Conservation (phyloP, 2,113 vertebrate genomes). For the Tragelaphus imberbis region DNA sequence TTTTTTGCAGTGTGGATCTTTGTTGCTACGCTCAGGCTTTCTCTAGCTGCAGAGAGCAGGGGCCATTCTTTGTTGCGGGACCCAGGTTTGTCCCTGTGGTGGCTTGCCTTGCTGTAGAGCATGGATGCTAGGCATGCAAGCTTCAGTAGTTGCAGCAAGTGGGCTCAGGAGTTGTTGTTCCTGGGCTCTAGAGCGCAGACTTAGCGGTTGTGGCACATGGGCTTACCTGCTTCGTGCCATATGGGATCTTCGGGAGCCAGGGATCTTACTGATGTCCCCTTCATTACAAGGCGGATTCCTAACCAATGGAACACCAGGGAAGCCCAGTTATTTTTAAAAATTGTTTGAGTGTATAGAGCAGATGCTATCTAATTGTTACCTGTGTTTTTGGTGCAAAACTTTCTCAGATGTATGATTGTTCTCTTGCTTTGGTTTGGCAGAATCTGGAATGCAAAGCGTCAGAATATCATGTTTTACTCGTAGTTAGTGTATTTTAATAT, state of each 20-base stretch:
- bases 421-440: background rate
- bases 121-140: background rate
- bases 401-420: background rate
- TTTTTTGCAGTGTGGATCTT: background rate
- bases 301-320: background rate
- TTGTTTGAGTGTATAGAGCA: background rate
- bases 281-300: too few species aligned
- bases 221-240: background rate
- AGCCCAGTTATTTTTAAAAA: background rate
- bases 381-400: background rate
- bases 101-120: background rate
- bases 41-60: background rate
- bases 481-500: background rate
- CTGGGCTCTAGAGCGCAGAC: fast-evolving
- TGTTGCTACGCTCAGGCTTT: background rate
- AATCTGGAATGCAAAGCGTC: background rate
- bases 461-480: background rate
- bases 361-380: background rate
- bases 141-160: background rate
- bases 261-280: too few species aligned
- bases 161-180: background rate
- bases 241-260: background rate
- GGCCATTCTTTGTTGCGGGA: background rate
- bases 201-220: background rate
- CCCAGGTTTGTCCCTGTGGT: background rate